A percentile compares a stretch with the other conserved stretches of the same genome.
phyloP scores from a whole-genome alignment of 1,140 invertebrate genomes.

The Andrena cerasifolii region DNA sequence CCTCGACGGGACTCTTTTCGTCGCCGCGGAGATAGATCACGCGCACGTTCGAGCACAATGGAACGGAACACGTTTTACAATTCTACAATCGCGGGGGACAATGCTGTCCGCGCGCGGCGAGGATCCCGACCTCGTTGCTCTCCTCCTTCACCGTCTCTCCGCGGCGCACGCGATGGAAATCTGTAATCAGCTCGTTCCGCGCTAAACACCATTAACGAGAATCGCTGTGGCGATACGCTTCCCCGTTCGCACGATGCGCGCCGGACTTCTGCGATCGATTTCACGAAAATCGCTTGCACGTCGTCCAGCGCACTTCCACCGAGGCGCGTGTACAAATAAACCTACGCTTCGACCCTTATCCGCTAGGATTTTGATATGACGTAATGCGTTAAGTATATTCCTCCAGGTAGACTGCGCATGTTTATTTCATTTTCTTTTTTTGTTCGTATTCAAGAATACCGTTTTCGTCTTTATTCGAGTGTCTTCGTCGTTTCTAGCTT shows the following conservation, averaged over 20 bases:
- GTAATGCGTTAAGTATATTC: constrained; percentile 47
- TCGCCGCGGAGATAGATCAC: neutral
- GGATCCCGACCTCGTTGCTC: neutral
- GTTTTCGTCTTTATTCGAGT: constrained; percentile 39
- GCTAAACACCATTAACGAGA: neutral
- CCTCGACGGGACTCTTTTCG: neutral
- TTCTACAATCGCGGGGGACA: neutral
- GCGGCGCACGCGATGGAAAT: constrained; percentile 4
- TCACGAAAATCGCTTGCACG: constrained; percentile 34
- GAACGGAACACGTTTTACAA: neutral
- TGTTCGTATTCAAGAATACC: constrained; percentile 54
- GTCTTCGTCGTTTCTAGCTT: constrained; percentile 10
- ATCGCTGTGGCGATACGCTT: neutral
- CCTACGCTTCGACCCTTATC: constrained; percentile 43
- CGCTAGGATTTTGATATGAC: constrained; percentile 64
- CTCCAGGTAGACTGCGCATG: constrained; percentile 41
- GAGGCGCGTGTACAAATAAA: constrained; percentile 48
- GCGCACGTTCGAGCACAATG: neutral
- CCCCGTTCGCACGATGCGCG: too few species aligned
- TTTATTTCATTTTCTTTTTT: constrained; percentile 16
- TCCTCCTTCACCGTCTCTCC: neutral
- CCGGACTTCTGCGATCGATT: too few species aligned
- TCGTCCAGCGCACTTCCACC: neutral
- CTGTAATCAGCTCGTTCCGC: constrained; percentile 1
- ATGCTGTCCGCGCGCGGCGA: neutral